A percentile compares a stretch with the other conserved stretches of the same genome.
Conservation (phyloP, 92 coral and sea anemone species). For the Ricordea florida region DNA sequence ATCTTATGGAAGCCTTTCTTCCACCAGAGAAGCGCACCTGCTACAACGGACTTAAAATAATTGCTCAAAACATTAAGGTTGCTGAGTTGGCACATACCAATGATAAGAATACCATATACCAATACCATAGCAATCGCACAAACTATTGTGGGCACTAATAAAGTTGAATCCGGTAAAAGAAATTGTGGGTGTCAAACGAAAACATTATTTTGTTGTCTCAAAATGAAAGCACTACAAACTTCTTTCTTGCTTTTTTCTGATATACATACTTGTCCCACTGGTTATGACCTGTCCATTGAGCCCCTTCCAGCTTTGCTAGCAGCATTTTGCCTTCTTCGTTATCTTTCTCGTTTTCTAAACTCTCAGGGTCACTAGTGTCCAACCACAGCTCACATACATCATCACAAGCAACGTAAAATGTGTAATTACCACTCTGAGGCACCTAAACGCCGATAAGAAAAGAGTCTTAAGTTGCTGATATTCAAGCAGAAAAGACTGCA, state of each 20-base stretch:
- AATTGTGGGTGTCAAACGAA: no score
- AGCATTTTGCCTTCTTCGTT: slow-evolving; percentile 16
- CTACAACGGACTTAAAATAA: slow-evolving; percentile 49
- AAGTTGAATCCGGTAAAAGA: no score
- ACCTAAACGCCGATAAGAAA: slow-evolving; percentile 37
- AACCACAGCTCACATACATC: slow-evolving; percentile 74
- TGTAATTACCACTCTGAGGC: slow-evolving; percentile 66
- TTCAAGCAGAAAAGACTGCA: background rate
- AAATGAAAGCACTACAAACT: no score
- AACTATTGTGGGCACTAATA: no score
- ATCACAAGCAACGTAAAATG: slow-evolving; percentile 71
- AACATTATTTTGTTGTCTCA: background rate
- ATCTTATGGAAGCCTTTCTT: slow-evolving; percentile 29
- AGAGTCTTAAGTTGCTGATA: background rate
- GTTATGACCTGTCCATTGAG: slow-evolving; percentile 14
- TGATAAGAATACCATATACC: background rate
- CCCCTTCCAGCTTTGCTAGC: background rate
- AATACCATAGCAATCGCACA: background rate
- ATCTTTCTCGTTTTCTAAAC: background rate
- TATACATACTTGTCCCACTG: slow-evolving; percentile 58
- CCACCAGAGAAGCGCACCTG: slow-evolving; percentile 19
- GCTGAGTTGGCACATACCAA: background rate
- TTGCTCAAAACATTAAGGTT: no score
- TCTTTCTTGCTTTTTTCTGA: background rate
- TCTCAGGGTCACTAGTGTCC: background rate